Percentiles rank a stretch among this genome's conserved stretches.
Conservation (phyloP, 2,113 vertebrate species). For the Ammospiza caudacuta region DNA sequence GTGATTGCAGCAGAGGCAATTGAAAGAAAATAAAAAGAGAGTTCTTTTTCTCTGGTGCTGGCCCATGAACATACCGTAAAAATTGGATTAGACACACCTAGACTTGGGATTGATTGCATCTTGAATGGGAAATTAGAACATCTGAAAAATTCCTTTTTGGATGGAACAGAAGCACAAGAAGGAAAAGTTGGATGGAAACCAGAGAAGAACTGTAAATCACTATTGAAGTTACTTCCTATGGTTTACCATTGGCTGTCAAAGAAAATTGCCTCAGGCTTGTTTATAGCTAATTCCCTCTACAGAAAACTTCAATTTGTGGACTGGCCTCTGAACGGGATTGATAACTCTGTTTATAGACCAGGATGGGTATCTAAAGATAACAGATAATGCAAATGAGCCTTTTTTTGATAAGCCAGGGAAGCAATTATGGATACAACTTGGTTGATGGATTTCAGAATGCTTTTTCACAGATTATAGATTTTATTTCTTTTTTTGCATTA, state of each 20-base stretch:
- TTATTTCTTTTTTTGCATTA: slow-evolving; percentile 45
- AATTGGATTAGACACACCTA: slow-evolving; percentile 72
- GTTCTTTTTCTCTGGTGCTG: slow-evolving; percentile 55
- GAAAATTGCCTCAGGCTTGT: slow-evolving; percentile 71
- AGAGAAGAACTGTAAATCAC: slow-evolving; percentile 74
- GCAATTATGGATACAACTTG: slow-evolving; percentile 58
- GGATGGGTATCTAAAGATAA: slow-evolving; percentile 69
- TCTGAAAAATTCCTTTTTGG: slow-evolving; percentile 72
- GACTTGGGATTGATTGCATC: slow-evolving; percentile 73
- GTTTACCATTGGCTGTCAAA: slow-evolving; percentile 73
- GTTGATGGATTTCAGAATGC: slow-evolving; percentile 42
- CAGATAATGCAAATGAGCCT: slow-evolving; percentile 69
- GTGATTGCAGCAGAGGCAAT: slow-evolving; percentile 54
- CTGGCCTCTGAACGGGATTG: slow-evolving; percentile 69
- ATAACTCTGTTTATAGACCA: slow-evolving; percentile 71
- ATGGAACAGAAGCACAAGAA: slow-evolving; percentile 65
- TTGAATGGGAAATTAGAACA: slow-evolving; percentile 77
- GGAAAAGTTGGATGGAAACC: slow-evolving; percentile 76
- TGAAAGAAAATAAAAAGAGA: slow-evolving; percentile 66
- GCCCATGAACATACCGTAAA: slow-evolving; percentile 60
- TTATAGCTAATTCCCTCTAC: slow-evolving; percentile 72
- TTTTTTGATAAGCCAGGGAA: slow-evolving; percentile 60
- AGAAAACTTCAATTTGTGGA: slow-evolving; percentile 74
- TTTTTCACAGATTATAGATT: slow-evolving; percentile 33
- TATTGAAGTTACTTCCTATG: slow-evolving; percentile 73